phyloP scores from a whole-genome alignment of 2,113 vertebrate species.

The Albula goreensis region DNA sequence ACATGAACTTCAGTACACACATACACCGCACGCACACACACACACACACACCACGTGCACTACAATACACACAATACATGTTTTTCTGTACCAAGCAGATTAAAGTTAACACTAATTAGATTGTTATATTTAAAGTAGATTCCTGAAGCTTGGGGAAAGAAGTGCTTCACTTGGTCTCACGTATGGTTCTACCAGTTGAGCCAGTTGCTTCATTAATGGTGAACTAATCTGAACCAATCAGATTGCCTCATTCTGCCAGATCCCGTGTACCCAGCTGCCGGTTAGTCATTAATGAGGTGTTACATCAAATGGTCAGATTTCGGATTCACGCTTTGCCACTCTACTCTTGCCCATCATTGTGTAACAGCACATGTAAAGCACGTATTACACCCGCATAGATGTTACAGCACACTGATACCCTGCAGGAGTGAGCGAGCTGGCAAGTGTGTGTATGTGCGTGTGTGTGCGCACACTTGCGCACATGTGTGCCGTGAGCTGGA shows the following conservation, averaged over 20 bases:
- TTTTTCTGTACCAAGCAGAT: no score
- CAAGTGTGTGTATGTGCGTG: not conserved
- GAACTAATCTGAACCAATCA: not conserved
- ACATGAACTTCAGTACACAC: not conserved
- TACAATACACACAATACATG: not conserved
- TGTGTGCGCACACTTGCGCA: not conserved
- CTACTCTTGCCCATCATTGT: not conserved
- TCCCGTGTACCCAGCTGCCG: not conserved
- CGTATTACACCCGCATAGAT: not conserved
- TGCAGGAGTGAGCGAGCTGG: no score
- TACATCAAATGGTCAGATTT: not conserved
- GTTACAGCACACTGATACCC: not conserved
- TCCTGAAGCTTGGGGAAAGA: not conserved
- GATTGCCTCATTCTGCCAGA: not conserved
- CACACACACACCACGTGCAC: constrained; percentile 13
- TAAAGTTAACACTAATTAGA: no score
- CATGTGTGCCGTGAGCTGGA: not conserved
- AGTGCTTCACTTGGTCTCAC: not conserved
- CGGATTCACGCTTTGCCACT: not conserved
- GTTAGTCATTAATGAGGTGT: not conserved
- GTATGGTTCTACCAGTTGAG: not conserved
- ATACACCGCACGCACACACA: not conserved
- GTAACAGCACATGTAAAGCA: not conserved
- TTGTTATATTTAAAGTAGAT: not conserved
- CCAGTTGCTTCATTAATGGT: not conserved